phyloP scores from a whole-genome alignment of 2,797 vertebrate genomes.

The Sardinella longiceps region DNA sequence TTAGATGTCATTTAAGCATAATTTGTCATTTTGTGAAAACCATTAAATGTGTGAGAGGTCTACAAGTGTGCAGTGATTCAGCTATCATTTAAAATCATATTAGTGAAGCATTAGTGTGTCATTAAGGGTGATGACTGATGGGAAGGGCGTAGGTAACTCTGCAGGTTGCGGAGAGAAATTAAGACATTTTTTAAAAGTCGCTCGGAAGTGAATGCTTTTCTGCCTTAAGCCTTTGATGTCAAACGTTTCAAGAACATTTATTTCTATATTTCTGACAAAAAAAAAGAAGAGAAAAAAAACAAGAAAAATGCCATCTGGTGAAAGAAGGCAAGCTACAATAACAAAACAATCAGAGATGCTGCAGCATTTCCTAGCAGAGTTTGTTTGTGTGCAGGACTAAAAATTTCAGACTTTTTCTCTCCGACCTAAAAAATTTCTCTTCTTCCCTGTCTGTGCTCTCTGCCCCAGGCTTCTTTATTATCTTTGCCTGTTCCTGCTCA shows the following conservation, averaged over 20 bases:
- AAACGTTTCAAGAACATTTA: background rate
- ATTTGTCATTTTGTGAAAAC: slow-evolving; percentile 53
- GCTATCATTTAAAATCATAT: slow-evolving; percentile 10
- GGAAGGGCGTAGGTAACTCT: background rate
- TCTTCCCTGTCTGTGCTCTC: background rate
- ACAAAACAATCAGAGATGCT: background rate
- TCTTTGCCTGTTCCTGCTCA: background rate
- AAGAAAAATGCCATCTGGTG: no score
- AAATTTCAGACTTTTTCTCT: background rate
- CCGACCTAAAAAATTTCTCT: background rate
- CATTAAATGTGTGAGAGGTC: slow-evolving; percentile 52
- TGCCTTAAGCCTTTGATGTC: background rate
- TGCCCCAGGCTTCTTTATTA: background rate
- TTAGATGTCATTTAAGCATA: slow-evolving; percentile 61
- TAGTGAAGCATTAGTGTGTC: slow-evolving; percentile 24
- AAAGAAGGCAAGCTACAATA: background rate
- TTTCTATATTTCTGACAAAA: background rate
- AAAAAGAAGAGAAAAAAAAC: background rate
- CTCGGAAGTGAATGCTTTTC: background rate
- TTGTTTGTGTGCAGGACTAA: no score
- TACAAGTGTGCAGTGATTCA: slow-evolving; percentile 41
- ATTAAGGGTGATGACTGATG: slow-evolving; percentile 8
- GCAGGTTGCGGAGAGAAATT: background rate
- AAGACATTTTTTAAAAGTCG: background rate
- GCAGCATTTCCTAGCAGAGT: background rate